Evolutionary conservation across 2,113 vertebrate species (phyloP).

Genomic region (Callipepla californica): DNA sequence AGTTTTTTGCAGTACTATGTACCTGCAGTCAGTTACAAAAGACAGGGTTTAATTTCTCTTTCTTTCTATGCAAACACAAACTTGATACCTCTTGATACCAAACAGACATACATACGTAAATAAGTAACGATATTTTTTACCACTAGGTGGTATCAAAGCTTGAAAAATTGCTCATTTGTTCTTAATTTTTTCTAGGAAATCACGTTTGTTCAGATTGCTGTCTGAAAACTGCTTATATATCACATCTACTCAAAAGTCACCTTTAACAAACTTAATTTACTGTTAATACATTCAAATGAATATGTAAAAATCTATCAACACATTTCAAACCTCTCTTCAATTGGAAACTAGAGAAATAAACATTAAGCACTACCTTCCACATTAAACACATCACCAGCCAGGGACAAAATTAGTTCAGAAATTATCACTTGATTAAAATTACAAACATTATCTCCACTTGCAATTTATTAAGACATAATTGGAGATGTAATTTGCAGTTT

Average conservation of each 20-base stretch:
- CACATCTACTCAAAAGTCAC: not conserved
- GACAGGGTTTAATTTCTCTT: not conserved
- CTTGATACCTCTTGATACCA: not conserved
- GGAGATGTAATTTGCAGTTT: not conserved
- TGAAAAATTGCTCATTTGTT: not conserved
- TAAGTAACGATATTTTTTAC: slow-evolving; percentile 18
- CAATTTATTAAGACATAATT: slow-evolving; percentile 24
- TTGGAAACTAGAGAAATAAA: not conserved
- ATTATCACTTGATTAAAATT: slow-evolving; percentile 59
- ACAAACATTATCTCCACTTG: slow-evolving; percentile 21
- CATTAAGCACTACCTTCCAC: not conserved
- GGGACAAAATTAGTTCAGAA: slow-evolving; percentile 41
- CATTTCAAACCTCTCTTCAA: slow-evolving; percentile 27
- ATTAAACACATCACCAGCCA: slow-evolving; percentile 10
- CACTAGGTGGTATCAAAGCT: slow-evolving; percentile 69
- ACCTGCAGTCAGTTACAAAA: not conserved
- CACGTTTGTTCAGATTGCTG: not conserved
- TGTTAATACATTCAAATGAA: slow-evolving; percentile 17
- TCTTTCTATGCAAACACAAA: not conserved
- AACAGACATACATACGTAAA: not conserved
- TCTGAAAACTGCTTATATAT: not conserved
- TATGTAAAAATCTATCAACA: slow-evolving; percentile 36
- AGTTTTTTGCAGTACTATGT: not conserved
- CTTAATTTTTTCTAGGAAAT: not conserved
- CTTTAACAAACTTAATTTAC: slow-evolving; percentile 13